Base-by-base conservation (phyloP, 2,888 invertebrate species). In the Trissoscelio sp. region DNA sequence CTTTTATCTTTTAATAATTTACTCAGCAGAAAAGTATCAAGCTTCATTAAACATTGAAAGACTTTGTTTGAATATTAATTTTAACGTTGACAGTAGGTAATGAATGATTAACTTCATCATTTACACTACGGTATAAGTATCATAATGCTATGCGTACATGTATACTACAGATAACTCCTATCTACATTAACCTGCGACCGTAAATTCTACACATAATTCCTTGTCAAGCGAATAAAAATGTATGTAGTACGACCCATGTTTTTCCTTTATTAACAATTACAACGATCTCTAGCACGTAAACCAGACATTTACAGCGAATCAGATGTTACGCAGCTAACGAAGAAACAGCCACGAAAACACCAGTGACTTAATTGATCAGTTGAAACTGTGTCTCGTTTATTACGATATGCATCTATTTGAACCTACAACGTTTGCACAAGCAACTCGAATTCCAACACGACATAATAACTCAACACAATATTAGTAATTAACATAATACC, bases 341-440 rank as follows among this genome's bases (percentile, higher is more conserved):
- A 74, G 74, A 64, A 74, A 57, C 48, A 28, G 37, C 18, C 37
- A 39, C 46, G 39, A 42, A 46, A 74, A 74, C 55, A 46, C 24
- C 37, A 5, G 6, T 6, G 18, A 64, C 46, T 72, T 72, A 60
- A 72, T 72, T 60, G 74, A 74, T 74, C 34, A 57, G 57, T 20
- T 42, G n/a, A 28, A 55, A 55, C 18, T 24, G 24, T 66, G 74
- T 66, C 48, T 39, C 57, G 37, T 57, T 74, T 20, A 66, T 64
- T 74, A 66, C 57, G 74, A 74, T 74, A 74, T 39, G 57, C 57
- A 74, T 74, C 74, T 74, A 57, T 66, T 62, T 51, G 53, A 34
- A 53, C 12, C 73, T 53, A 44, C 73, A 44, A 20, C 62, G 53
- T 62, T 53, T 73, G 24, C 31, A 60, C 28, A 46, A 7, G 5